Percentiles rank a stretch among this genome's conserved stretches.
phyloP scores from a whole-genome alignment of 2,797 vertebrate genomes.

The Microcaecilia unicolor region DNA sequence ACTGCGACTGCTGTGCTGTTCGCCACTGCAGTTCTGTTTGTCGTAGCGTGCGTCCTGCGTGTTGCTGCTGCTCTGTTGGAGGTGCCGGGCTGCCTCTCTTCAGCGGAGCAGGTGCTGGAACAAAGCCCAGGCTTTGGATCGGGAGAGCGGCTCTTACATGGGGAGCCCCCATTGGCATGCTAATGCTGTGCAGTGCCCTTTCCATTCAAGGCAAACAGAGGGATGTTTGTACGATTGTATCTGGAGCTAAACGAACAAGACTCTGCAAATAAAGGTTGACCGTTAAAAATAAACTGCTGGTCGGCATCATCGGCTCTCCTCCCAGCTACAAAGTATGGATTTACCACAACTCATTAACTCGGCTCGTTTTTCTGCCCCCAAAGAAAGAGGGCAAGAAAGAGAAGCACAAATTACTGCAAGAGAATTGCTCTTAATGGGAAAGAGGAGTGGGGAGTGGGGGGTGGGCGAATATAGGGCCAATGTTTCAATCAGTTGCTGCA shows the following conservation, averaged over 20 bases:
- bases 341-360: constrained; percentile 55
- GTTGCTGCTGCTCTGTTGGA: no score
- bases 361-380: constrained; percentile 27
- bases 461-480: constrained; percentile 38
- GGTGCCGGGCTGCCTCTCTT: not conserved
- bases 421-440: constrained; percentile 35
- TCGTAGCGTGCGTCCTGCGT: not conserved
- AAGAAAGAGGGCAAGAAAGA: not conserved
- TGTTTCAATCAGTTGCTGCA: constrained; percentile 43
- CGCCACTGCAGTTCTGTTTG: no score
- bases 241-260: constrained; percentile 20
- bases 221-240: constrained; percentile 29
- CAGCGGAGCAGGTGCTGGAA: constrained; percentile 45
- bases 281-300: constrained; percentile 34
- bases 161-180: constrained; percentile 34
- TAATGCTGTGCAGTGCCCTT: constrained; percentile 22
- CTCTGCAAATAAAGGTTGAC: constrained; percentile 22
- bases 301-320: constrained; percentile 36
- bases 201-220: constrained; percentile 37
- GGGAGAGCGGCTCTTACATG: not conserved
- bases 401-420: constrained; percentile 33
- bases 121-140: constrained; percentile 35
- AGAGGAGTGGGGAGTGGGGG: no score
- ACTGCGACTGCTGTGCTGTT: no score
- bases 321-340: constrained; percentile 42